Conservation (phyloP, 2,888 invertebrate genomes). For the Platycnemis pennipes region DNA sequence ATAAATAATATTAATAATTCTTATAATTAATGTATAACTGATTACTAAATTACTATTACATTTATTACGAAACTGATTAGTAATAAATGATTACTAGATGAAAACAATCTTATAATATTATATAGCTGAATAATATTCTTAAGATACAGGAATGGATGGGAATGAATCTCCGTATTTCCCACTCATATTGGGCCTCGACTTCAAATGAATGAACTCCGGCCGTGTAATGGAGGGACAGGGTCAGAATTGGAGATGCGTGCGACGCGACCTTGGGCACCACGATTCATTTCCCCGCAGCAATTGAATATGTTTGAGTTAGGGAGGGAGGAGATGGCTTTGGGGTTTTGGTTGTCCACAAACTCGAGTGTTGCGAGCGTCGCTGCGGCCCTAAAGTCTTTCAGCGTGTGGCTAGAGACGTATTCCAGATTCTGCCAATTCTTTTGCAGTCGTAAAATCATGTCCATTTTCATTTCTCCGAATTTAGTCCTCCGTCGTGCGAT, state of each 20-base stretch:
- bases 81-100: too few species aligned
- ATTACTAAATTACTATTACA: too few species aligned
- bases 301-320: slow-evolving; percentile 14
- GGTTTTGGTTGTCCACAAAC: background rate
- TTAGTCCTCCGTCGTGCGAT: background rate
- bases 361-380: background rate
- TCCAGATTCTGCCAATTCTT: background rate
- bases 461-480: background rate
- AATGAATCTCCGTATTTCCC: background rate
- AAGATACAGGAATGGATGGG: background rate
- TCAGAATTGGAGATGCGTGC: background rate
- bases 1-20: too few species aligned
- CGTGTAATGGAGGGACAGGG: slow-evolving; percentile 41
- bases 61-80: too few species aligned
- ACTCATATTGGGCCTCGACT: background rate
- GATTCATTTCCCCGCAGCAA: background rate
- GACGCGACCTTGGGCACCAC: slow-evolving; percentile 19
- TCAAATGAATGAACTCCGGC: slow-evolving; percentile 33
- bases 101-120: too few species aligned
- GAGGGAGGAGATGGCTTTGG: background rate
- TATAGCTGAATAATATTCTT: too few species aligned
- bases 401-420: background rate
- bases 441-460: background rate
- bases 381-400: background rate
- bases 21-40: too few species aligned